Base-by-base conservation (phyloP, 2,113 vertebrate species). In the Eurypyga helias region DNA sequence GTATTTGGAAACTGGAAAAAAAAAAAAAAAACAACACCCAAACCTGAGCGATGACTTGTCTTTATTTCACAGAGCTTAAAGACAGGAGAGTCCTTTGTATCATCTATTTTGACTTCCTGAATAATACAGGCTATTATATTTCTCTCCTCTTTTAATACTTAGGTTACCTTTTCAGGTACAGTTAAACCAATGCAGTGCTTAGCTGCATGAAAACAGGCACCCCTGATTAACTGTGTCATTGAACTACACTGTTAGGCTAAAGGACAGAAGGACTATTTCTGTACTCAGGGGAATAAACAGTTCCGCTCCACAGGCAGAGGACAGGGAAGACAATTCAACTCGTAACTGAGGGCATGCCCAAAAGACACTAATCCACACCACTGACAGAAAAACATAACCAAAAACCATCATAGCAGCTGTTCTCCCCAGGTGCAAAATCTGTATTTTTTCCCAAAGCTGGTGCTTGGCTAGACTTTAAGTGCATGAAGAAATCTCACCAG, bases 251-350 rank as follows among this genome's bases (percentile, higher is more conserved):
- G 61, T 60, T 78, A 89, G 61, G 60, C 34, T 78, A 87, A 93
- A 95, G 93, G 87, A 94, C 89, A 96, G 79, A 79, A n/a, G 38
- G 77, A 91, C 96, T 87, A 93, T 90, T 92, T 90, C 60, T 90
- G 58, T 81, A 64, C 86, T 87, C 24, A 13, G n/a, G n/a, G n/a
- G 86, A 92, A 90, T 83, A 90, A 81, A 89, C 55, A 83, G 62
- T 95, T 96, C 94, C 1, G 4, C 71, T 95, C 64, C 72, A 70
- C n/a, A 81, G 80, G 67, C 36, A 90, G 60, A 73, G 60, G 60
- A 93, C 62, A 96, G 64, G 41, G 36, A 90, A 85, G 41, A 83
- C n/a, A 77, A 81, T 80, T 94, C 89, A 80, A 49, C 31, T 93
- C n/a, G 26, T 38, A 88, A 90, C 33, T 33, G 31, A 96, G 46